phyloP scores from a whole-genome alignment of 2,113 vertebrate genomes.

The Pyxicephalus adspersus region DNA sequence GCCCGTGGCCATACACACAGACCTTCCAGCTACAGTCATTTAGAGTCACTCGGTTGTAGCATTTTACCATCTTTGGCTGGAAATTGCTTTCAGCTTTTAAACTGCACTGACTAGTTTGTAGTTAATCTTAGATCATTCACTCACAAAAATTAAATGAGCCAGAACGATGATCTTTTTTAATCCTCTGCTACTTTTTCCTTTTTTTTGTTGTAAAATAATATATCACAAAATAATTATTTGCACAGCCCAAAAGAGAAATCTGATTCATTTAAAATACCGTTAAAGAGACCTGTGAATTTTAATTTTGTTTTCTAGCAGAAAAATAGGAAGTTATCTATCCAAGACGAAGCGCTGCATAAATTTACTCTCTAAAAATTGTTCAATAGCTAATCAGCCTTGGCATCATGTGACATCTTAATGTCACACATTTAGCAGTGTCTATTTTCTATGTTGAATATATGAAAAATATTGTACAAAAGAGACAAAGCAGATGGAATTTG shows the following conservation, averaged over 20 bases:
- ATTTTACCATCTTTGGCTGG: constrained; percentile 84
- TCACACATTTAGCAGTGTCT: constrained; percentile 79
- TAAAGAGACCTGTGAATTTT: constrained; percentile 90
- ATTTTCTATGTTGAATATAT: constrained; percentile 73
- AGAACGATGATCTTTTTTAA: constrained; percentile 76
- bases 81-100: constrained; percentile 90
- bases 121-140: constrained; percentile 90
- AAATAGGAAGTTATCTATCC: constrained; percentile 85
- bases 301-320: constrained; percentile 94
- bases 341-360: constrained; percentile 84
- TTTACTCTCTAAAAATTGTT: constrained; percentile 91
- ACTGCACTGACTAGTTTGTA: constrained; percentile 88
- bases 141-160: constrained; percentile 86
- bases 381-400: constrained; percentile 89
- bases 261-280: constrained; percentile 89
- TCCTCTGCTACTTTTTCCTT: constrained; percentile 55
- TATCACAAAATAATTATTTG: constrained; percentile 90
- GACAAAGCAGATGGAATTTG: neutral
- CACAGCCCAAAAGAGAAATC: constrained; percentile 88
- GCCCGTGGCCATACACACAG: constrained; percentile 85
- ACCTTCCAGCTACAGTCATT: constrained; percentile 81
- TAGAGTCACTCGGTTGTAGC: constrained; percentile 85
- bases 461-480: neutral
- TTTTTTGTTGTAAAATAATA: constrained; percentile 75
- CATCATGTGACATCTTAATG: constrained; percentile 77